A percentile compares a stretch with the other conserved stretches of the same genome.
phyloP scores from a whole-genome alignment of 2,888 invertebrate species.

The Brenthis ino region DNA sequence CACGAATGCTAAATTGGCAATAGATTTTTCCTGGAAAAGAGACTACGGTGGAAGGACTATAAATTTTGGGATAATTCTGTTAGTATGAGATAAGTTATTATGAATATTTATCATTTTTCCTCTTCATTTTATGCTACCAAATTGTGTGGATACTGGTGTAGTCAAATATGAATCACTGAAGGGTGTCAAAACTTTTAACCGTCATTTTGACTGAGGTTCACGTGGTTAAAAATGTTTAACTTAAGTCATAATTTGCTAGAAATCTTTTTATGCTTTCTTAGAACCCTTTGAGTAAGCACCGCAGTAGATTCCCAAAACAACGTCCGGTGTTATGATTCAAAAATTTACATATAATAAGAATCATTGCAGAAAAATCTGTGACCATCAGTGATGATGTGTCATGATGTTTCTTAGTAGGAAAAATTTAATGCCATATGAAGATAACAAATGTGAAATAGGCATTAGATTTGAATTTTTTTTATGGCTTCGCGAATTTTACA shows the following conservation, averaged over 20 bases:
- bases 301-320: slow-evolving; percentile 50
- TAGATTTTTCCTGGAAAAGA: too few relatives aligned
- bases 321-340: slow-evolving; percentile 63
- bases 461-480: too few relatives aligned
- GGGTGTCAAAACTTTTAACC: not conserved
- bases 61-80: too few relatives aligned
- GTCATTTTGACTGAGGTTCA: slow-evolving; percentile 14
- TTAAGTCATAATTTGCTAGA: slow-evolving; percentile 24
- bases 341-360: slow-evolving; percentile 63
- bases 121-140: too few relatives aligned
- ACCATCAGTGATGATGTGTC: slow-evolving; percentile 69
- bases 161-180: slow-evolving; percentile 12
- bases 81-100: too few relatives aligned
- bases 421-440: slow-evolving; percentile 10
- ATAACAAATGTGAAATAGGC: not conserved
- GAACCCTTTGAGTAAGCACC: slow-evolving; percentile 38
- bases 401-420: slow-evolving; percentile 41
- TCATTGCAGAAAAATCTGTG: slow-evolving; percentile 74
- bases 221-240: slow-evolving; percentile 11
- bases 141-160: too few relatives aligned
- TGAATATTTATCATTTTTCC: too few relatives aligned
- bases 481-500: too few relatives aligned
- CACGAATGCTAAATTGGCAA: too few relatives aligned
- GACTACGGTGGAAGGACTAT: too few relatives aligned
- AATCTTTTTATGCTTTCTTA: slow-evolving; percentile 36